Base-by-base conservation (phyloP, 1,140 invertebrate species). In the Tachypleus tridentatus region DNA sequence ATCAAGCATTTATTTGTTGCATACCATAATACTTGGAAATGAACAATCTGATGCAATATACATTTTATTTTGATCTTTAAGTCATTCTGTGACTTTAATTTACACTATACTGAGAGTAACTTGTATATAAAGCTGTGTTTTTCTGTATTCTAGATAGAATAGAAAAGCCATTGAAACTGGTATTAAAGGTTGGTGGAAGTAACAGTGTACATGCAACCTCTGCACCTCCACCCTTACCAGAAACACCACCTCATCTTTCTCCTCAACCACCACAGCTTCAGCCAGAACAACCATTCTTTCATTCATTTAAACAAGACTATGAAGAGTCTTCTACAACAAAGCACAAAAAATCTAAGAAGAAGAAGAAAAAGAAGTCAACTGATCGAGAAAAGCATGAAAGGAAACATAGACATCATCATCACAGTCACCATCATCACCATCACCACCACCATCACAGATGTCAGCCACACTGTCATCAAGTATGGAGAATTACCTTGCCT, bases 151-250 rank as follows among this genome's bases (percentile, higher is more conserved):
- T 47, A 65, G 67, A 68, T 11, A 60, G 67, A 4, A 61, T 58
- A 50, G 67, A 58, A 70, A 84, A 66, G 67, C 83, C 84, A 50
- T 80, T 91, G 49, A 89, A 89, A 73, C 75, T 91, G 51, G 90
- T 91, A 59, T 74, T 92, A 47, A 91, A 91, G 77, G 87, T 91
- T n/a, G 85, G 84, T 4, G 85, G 82, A 29, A 82, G 77, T 58
- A 61, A 51, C 4, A 65, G 60, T 53, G 62, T 68, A 6, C 67
- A 68, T 10, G 64, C 67, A 29, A 7, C 53, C 53, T n/a, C 49
- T 4, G 49, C 49, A 5, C 67, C 64, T 56, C 51, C 62, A 4
- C 61, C 58, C 63, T 49, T 60, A 29, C 50, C 65, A 4, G 52
- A 50, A 57, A 56, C 61, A 8, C 60, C 63, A 11, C 54, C 54